Base-by-base conservation (phyloP, 2,888 invertebrate species). In the Fabriciana adippe region DNA sequence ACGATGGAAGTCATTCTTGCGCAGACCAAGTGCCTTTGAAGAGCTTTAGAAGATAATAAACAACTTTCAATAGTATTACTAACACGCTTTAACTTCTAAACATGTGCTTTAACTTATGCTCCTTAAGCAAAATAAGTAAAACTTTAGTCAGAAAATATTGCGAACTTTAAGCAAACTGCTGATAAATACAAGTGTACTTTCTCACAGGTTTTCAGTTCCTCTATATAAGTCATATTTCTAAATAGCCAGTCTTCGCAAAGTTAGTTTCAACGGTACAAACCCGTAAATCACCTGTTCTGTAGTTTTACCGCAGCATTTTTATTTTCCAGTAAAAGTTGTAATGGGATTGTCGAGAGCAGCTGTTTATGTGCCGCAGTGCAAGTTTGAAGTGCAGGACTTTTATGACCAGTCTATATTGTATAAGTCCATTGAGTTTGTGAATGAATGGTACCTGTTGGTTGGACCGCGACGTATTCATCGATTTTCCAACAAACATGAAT, bases 331-430 rank as follows among this genome's bases (percentile, higher is more conserved):
- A 56, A 56, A 73, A 73, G 68, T 72, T 72, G 65, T 71, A 72
- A 75, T 74, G 70, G 71, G 60, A 57, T 72, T 73, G 75, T 74
- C 74, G 70, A 72, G 67, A 57, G 73, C 72, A 74, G 64, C 50
- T 67, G 68, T 53, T 60, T 59, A 61, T 65, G 64, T 26, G 45
- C 41, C 55, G 55, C 16, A 26, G 68, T 13, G 50, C 64, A 70
- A 74, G 62, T 72, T 73, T 70, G 56, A 56, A 72, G 71, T 56
- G 56, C 64, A 16, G 53, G 45, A 67, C 61, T 53, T 61, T 61
- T 61, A 61, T 61, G 53, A 15, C 21, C 18, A 35, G 35, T 61
- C 41, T 51, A 41, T 61, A 53, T 14, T 53, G 18, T 21, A 21
- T 14, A 18, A 18, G 35, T 35, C 15, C 35, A 51, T 50, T 51